Conservation (phyloP, 2,113 vertebrate genomes). For the Barbus barbus region DNA sequence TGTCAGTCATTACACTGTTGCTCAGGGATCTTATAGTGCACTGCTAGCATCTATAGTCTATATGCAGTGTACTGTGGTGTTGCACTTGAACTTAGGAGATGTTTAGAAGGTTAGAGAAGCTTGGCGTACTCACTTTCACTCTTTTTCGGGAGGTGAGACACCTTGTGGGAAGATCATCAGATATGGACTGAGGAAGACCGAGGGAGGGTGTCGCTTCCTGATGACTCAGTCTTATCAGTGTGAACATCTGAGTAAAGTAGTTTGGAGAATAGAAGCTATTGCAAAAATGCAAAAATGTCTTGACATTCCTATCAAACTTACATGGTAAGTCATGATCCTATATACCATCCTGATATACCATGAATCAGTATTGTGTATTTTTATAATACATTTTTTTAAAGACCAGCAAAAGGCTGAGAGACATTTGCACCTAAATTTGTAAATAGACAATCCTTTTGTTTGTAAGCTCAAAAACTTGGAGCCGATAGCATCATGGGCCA, state of each 20-base stretch:
- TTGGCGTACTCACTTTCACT: background rate
- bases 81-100: background rate
- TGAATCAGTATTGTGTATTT: background rate
- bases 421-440: too few relatives aligned
- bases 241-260: slow-evolving; percentile 14
- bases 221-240: slow-evolving; percentile 20
- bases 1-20: slow-evolving; percentile 72
- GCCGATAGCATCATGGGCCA: too few relatives aligned
- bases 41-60: slow-evolving; percentile 59
- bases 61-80: slow-evolving; percentile 57
- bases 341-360: background rate
- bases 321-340: background rate
- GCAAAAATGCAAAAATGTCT: background rate
- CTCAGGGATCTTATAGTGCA: slow-evolving; percentile 62
- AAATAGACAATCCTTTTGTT: too few relatives aligned
- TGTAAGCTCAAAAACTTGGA: too few relatives aligned
- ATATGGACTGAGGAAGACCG: background rate
- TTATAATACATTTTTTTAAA: background rate
- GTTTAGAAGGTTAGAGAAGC: background rate
- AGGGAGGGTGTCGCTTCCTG: slow-evolving; percentile 6
- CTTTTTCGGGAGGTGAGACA: slow-evolving; percentile 29
- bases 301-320: too few relatives aligned
- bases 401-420: too few relatives aligned
- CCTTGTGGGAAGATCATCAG: slow-evolving; percentile 12
- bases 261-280: background rate